phyloP scores from a whole-genome alignment of 2,888 invertebrate genomes.

The Rhogogaster chlorosoma region DNA sequence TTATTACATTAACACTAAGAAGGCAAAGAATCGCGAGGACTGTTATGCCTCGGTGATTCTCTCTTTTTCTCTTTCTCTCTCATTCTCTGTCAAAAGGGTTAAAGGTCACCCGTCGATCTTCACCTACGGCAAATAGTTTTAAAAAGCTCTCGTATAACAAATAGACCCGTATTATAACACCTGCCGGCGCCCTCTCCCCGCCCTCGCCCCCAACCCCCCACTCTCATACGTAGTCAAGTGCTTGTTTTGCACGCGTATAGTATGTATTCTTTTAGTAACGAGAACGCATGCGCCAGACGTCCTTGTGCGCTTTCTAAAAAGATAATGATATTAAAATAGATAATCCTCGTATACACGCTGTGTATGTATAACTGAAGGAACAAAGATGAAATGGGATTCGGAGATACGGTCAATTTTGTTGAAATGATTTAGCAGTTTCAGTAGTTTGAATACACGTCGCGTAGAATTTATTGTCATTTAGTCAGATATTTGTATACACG shows the following conservation, averaged over 20 bases:
- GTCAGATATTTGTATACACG: background rate
- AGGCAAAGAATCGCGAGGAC: background rate
- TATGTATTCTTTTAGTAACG: constrained; percentile 55
- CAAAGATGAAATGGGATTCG: background rate
- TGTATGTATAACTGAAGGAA: background rate
- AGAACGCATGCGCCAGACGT: constrained; percentile 52
- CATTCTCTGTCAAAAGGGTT: constrained; percentile 18
- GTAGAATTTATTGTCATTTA: background rate
- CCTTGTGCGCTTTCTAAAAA: constrained; percentile 65
- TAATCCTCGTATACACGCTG: background rate
- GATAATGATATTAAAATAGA: constrained; percentile 52
- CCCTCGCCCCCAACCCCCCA: constrained; percentile 51
- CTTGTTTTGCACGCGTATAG: constrained; percentile 48
- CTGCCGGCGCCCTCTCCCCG: constrained; percentile 50
- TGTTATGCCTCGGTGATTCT: background rate
- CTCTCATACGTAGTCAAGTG: constrained; percentile 39
- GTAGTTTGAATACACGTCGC: background rate
- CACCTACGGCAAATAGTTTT: constrained; percentile 25
- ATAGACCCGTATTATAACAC: constrained; percentile 48
- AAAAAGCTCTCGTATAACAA: constrained; percentile 24
- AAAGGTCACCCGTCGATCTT: constrained; percentile 23
- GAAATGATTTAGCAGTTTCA: background rate
- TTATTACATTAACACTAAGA: constrained; percentile 6
- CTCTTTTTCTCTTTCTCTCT: background rate
- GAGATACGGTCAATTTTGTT: background rate